Evolutionary conservation across 2,113 vertebrate species (phyloP), one percentile per base, ranked within the genome.

Genomic region (Corythaixoides concolor): DNA sequence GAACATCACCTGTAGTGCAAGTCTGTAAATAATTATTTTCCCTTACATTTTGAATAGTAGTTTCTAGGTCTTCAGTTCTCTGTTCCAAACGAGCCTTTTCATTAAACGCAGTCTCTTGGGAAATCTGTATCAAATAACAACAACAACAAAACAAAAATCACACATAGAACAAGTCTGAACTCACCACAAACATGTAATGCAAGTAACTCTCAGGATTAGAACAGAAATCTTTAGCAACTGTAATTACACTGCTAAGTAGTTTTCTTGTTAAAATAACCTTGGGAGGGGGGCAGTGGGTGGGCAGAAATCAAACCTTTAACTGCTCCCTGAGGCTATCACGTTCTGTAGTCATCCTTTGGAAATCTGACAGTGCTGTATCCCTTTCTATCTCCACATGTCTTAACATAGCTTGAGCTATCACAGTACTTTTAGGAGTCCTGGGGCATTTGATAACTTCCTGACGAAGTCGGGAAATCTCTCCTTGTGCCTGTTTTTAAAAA

Each of bases 11-110:
- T 75, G 11, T 59, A 60, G 78, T 59, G 73, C 15, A 93, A 39
- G 52, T 91, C 63, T 14, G 60, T 67, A 82, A 90, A 49, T 43
- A 91, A 60, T 53, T 20, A 33, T 68, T 93, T 95, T 64, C 55
- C 56, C 95, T 98, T 98, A 98, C 98, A 3, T 97, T 98, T 91
- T 98, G 95, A 93, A 98, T 67, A 86, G 97, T 94, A 78, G 89
- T 96, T 97, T 98, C 98, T 90, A 99, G 94, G 63, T 98, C 98
- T 83, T 99, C 98, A 95, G 98, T 96, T 77, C 96, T 98, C 94
- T 99, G 98, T 96, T 98, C 98, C 97, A 98, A 96, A 89, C 98
- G 98, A 91, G 98, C 98, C 78, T 98, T 98, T 96, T 99, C 98
- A 90, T 97, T 98, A 96, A 99, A 98, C 0, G 86, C 95, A 66